Conservation (phyloP, 2,797 vertebrate genomes). For the Phataginus tetradactyla region DNA sequence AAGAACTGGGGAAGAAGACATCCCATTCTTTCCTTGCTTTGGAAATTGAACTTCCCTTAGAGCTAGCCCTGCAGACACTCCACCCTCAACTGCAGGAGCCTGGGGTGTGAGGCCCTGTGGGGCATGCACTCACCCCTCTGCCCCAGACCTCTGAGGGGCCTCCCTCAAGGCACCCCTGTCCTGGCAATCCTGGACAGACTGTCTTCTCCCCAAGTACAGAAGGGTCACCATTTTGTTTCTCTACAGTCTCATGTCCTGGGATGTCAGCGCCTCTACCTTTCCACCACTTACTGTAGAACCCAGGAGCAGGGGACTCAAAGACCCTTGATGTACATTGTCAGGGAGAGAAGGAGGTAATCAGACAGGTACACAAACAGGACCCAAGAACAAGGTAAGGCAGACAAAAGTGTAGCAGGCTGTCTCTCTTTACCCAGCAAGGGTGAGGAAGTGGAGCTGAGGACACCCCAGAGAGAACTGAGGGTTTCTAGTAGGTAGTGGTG, state of each 20-base stretch:
- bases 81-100: background rate
- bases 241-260: background rate
- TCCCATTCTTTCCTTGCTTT: background rate
- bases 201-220: background rate
- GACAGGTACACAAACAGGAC: background rate
- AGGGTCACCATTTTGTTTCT: background rate
- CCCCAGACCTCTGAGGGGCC: background rate
- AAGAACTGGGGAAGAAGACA: background rate
- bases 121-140: background rate
- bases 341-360: background rate
- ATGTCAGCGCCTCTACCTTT: background rate
- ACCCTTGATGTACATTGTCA: background rate
- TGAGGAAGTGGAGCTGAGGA: background rate
- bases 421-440: background rate
- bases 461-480: background rate
- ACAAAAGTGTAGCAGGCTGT: background rate
- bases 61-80: background rate
- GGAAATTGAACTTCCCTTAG: background rate
- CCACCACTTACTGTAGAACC: background rate
- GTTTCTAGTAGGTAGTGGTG: background rate
- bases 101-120: no score
- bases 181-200: background rate
- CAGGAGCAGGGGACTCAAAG: background rate
- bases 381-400: background rate
- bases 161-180: background rate